A percentile compares a stretch with the other conserved stretches of the same genome.
Conservation (phyloP, 1,140 invertebrate species). For the Leptopilina clavipes region DNA sequence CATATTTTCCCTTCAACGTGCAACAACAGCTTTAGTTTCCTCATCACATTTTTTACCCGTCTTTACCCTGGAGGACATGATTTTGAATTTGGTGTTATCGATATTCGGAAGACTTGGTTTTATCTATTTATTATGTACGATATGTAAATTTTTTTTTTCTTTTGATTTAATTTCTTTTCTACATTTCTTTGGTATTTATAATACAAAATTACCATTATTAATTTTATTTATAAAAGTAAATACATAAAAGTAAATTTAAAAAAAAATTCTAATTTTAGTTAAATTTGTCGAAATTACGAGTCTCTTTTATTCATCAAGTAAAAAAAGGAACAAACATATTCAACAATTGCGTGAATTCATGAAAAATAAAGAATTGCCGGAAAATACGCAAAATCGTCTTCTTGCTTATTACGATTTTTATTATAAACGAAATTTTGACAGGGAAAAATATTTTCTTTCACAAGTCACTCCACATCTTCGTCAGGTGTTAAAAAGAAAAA, state of each 20-base stretch:
- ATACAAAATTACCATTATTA: too few relatives aligned
- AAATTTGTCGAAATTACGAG: constrained; percentile 57
- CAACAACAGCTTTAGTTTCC: constrained; percentile 59
- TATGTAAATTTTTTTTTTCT: constrained; percentile 33
- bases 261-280: constrained; percentile 46
- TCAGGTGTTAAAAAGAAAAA: constrained; percentile 39
- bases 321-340: constrained; percentile 54
- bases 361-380: constrained; percentile 63
- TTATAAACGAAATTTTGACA: constrained; percentile 69
- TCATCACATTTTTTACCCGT: constrained; percentile 62
- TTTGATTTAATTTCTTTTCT: not conserved
- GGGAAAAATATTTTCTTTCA: constrained; percentile 68
- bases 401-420: constrained; percentile 67
- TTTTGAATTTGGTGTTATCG: constrained; percentile 62
- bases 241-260: constrained; percentile 23
- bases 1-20: constrained; percentile 62
- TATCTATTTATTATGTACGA: constrained; percentile 65
- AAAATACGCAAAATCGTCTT: constrained; percentile 56
- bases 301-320: constrained; percentile 54
- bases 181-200: constrained; percentile 32
- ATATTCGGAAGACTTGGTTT: constrained; percentile 63
- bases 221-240: too few relatives aligned
- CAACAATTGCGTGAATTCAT: constrained; percentile 67
- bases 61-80: constrained; percentile 62
- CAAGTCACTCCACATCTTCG: constrained; percentile 69